phyloP scores from a whole-genome alignment of 2,888 invertebrate genomes.

The Drosophila macrospina region DNA sequence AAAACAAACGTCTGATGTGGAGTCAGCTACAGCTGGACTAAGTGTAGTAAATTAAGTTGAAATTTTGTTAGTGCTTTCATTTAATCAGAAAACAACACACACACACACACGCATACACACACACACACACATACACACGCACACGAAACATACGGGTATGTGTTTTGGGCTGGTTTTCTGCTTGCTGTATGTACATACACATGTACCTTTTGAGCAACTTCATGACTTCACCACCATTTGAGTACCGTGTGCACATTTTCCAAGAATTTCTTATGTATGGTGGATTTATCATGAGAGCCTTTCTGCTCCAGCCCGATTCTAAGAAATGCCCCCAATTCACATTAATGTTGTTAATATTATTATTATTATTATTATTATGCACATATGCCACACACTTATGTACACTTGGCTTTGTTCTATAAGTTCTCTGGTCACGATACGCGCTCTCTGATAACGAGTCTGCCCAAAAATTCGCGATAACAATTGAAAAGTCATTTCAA shows the following conservation, averaged over 20 bases:
- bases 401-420: conserved; percentile 4
- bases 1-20: conserved; percentile 6
- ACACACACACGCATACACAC: conserved; percentile 16
- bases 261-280: conserved; percentile 56
- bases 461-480: conserved; percentile 31
- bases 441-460: conserved; percentile 27
- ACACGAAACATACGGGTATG: conserved; percentile 14
- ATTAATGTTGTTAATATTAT: conserved; percentile 65
- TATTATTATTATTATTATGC: conserved; percentile 11
- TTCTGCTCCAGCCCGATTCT: conserved; percentile 52
- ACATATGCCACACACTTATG: conserved; percentile 1
- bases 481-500: conserved; percentile 10
- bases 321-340: conserved; percentile 67
- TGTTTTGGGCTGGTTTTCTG: conserved; percentile 17
- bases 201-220: conserved; percentile 57
- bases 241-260: conserved; percentile 75
- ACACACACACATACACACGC: neutral
- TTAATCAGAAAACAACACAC: conserved; percentile 70
- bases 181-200: conserved; percentile 40
- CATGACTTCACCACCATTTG: conserved; percentile 71
- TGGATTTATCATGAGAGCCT: conserved; percentile 70
- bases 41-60: conserved; percentile 65
- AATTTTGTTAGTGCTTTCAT: conserved; percentile 73
- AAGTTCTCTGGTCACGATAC: conserved; percentile 1
- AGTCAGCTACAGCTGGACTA: conserved; percentile 31